A percentile compares a stretch with the other conserved stretches of the same genome.
Evolutionary conservation across 2,113 vertebrate genomes (phyloP).

Genomic region (Oryzias celebensis): DNA sequence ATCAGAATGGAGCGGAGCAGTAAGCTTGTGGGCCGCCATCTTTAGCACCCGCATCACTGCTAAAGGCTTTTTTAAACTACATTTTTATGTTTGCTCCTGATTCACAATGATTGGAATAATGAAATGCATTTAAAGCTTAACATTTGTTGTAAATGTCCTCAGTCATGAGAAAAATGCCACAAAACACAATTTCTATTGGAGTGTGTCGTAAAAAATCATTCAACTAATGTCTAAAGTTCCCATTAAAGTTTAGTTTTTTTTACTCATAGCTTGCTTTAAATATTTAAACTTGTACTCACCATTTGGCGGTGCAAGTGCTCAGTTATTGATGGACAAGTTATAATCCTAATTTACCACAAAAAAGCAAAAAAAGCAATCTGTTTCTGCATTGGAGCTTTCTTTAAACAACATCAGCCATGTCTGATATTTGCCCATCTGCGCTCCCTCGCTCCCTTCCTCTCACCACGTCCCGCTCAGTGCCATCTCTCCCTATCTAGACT

Average conservation of each 20-base stretch:
- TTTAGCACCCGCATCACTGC: too few relatives aligned
- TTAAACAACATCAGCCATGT: slow-evolving; percentile 47
- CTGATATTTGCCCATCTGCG: slow-evolving; percentile 68
- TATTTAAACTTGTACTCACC: slow-evolving; percentile 23
- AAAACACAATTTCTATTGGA: too few relatives aligned
- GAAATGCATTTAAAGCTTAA: too few relatives aligned
- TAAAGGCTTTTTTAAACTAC: too few relatives aligned
- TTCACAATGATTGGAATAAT: too few relatives aligned
- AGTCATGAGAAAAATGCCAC: too few relatives aligned
- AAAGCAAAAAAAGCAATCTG: background rate
- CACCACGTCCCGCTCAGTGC: slow-evolving; percentile 44
- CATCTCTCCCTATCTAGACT: slow-evolving; percentile 57
- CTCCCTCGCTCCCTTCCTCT: slow-evolving; percentile 39
- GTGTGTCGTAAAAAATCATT: too few relatives aligned
- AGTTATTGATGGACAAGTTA: slow-evolving; percentile 32
- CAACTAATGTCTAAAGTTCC: slow-evolving; percentile 19
- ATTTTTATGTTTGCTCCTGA: too few relatives aligned
- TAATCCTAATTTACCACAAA: slow-evolving; percentile 25
- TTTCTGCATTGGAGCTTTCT: slow-evolving; percentile 40
- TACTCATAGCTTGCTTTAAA: slow-evolving; percentile 31
- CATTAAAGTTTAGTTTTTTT: slow-evolving; percentile 48
- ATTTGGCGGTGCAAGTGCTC: slow-evolving; percentile 26
- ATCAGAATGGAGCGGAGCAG: too few relatives aligned
- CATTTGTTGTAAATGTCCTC: too few relatives aligned
- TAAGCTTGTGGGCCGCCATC: too few relatives aligned